Conservation (phyloP, 1,140 invertebrate genomes). For the Diachasmimorpha longicaudata region DNA sequence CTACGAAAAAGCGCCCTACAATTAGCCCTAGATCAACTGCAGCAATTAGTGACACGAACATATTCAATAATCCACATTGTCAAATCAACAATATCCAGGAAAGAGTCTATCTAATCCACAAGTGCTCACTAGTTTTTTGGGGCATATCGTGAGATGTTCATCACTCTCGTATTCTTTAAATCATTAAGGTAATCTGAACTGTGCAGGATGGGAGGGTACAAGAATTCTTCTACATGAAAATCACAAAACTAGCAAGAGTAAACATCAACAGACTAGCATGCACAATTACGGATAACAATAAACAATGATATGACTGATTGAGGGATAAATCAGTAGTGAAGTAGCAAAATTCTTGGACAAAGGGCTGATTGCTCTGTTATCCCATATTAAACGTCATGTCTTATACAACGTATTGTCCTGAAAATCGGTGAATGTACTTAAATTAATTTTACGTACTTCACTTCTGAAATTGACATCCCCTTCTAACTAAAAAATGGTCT, state of each 20-base stretch:
- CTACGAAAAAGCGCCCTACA: slow-evolving; percentile 59
- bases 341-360: too few species aligned
- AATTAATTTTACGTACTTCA: too few species aligned
- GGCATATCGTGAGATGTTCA: neutral
- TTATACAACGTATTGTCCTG: too few species aligned
- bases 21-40: slow-evolving; percentile 49
- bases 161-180: neutral
- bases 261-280: neutral
- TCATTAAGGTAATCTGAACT: neutral
- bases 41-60: neutral
- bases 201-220: neutral
- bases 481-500: too few species aligned
- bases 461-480: too few species aligned
- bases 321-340: too few species aligned
- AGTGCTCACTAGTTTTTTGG: neutral
- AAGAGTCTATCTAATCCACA: neutral
- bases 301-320: too few species aligned
- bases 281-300: neutral
- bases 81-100: neutral
- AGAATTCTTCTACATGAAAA: neutral
- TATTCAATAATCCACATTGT: neutral
- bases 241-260: neutral
- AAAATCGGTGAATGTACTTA: too few species aligned
- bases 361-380: too few species aligned
- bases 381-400: too few species aligned